Conservation (phyloP, 2,113 vertebrate genomes). For the Clarias macrocephalus region DNA sequence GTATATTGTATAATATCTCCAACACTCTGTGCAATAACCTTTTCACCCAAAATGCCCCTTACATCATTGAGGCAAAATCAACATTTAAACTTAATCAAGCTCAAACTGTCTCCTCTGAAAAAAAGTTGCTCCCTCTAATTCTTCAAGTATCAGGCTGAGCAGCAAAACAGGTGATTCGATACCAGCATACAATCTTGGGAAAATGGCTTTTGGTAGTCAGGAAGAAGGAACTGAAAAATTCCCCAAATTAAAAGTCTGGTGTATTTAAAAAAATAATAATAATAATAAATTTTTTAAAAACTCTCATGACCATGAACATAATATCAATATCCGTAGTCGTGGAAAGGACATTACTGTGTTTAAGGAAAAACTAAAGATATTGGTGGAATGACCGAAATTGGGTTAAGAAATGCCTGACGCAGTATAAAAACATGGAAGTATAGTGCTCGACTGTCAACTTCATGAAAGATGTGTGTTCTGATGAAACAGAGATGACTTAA, state of each 20-base stretch:
- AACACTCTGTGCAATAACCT: not conserved
- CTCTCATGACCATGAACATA: too few relatives aligned
- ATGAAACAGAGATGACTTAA: too few relatives aligned
- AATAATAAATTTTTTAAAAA: too few relatives aligned
- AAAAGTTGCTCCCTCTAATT: not conserved
- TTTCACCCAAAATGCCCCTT: not conserved
- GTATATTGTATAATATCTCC: not conserved
- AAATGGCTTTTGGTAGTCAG: not conserved
- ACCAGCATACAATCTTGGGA: not conserved
- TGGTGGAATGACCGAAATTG: too few relatives aligned
- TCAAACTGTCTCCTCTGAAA: not conserved
- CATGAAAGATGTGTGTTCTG: too few relatives aligned
- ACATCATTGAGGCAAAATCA: not conserved
- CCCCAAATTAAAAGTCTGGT: not conserved
- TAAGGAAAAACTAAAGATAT: too few relatives aligned
- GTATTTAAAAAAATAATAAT: not conserved
- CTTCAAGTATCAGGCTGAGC: not conserved
- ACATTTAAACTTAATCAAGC: not conserved
- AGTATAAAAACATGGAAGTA: too few relatives aligned
- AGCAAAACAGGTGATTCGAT: not conserved
- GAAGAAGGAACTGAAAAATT: not conserved
- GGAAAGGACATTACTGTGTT: too few relatives aligned
- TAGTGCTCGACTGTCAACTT: too few relatives aligned
- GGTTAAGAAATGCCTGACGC: too few relatives aligned
- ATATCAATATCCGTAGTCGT: too few relatives aligned